phyloP scores from a whole-genome alignment of 2,797 vertebrate species.

The Syngnathus rostellatus region DNA sequence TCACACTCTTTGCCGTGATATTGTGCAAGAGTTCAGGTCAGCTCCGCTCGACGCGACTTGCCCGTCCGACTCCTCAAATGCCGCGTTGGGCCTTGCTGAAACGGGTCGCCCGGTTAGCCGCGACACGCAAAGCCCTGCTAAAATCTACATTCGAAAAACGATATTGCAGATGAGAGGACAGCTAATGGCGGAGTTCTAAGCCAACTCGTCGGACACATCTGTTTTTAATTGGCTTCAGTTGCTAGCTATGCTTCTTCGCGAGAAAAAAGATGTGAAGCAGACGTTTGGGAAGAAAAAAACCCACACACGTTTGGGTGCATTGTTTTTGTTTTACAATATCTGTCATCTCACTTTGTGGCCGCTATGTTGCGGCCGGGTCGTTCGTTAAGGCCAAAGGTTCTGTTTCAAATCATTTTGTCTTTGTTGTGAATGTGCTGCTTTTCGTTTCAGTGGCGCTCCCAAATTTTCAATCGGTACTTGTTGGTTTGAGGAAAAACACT shows the following conservation, averaged over 20 bases:
- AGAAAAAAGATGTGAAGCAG: conserved; percentile 22
- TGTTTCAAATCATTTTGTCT: conserved; percentile 58
- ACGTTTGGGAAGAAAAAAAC: not conserved
- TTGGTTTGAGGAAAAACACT: not conserved
- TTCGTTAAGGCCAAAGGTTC: conserved; percentile 56
- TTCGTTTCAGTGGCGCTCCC: conserved; percentile 49
- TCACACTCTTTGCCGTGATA: conserved; percentile 28
- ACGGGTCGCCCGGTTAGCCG: conserved; percentile 31
- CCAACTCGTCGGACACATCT: conserved; percentile 61
- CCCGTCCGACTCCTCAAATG: conserved; percentile 31
- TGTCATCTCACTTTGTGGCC: conserved; percentile 1
- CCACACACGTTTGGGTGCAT: not conserved
- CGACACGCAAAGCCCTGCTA: conserved; percentile 30
- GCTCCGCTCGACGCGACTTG: conserved; percentile 38
- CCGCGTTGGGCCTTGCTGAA: conserved; percentile 39
- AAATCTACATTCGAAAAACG: conserved; percentile 55
- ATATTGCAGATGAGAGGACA: conserved; percentile 56
- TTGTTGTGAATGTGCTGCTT: conserved; percentile 53
- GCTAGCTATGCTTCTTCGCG: conserved; percentile 46
- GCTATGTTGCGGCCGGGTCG: conserved; percentile 38
- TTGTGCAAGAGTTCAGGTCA: conserved; percentile 43
- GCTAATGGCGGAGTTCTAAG: conserved; percentile 55
- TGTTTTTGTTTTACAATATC: conserved; percentile 2
- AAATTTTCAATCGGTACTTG: not conserved
- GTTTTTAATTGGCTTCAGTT: conserved; percentile 60